Evolutionary conservation across 2,113 vertebrate genomes (phyloP).

Genomic region (Crotophaga sulcirostris): DNA sequence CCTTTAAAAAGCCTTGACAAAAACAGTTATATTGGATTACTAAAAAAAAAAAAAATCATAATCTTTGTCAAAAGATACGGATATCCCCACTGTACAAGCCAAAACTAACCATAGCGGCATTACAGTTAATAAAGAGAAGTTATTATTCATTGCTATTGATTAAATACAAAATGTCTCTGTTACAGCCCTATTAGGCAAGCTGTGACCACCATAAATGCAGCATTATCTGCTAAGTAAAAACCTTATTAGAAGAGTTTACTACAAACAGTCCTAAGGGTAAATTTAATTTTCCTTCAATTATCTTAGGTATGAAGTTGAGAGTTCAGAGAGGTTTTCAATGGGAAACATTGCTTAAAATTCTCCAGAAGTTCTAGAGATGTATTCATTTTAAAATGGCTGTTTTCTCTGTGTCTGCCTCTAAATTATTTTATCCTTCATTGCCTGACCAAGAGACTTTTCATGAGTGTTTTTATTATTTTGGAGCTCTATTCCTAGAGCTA

Average conservation of each 20-base stretch:
- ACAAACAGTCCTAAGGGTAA: constrained; percentile 24
- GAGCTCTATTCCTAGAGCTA: not conserved
- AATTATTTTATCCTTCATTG: not conserved
- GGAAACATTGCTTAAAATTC: not conserved
- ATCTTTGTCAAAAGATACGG: not conserved
- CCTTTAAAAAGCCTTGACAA: not conserved
- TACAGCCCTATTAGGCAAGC: constrained; percentile 37
- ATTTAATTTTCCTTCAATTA: constrained; percentile 60
- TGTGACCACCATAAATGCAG: constrained; percentile 15
- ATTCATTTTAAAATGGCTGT: not conserved
- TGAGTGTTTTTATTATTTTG: not conserved
- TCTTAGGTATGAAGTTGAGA: constrained; percentile 6
- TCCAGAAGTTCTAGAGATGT: not conserved
- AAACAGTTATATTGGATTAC: not conserved
- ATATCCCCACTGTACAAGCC: not conserved
- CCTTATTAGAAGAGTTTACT: constrained; percentile 23
- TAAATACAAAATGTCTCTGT: constrained; percentile 21
- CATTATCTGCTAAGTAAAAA: constrained; percentile 53
- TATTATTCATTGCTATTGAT: constrained; percentile 56
- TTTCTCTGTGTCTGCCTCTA: not conserved
- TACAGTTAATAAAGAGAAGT: constrained; percentile 27
- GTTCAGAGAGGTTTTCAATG: not conserved
- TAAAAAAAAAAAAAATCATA: not conserved
- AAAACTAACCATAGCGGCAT: not conserved
- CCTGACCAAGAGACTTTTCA: not conserved